Base-by-base conservation (phyloP, 2,797 vertebrate species). In the Sebastes reedi region DNA sequence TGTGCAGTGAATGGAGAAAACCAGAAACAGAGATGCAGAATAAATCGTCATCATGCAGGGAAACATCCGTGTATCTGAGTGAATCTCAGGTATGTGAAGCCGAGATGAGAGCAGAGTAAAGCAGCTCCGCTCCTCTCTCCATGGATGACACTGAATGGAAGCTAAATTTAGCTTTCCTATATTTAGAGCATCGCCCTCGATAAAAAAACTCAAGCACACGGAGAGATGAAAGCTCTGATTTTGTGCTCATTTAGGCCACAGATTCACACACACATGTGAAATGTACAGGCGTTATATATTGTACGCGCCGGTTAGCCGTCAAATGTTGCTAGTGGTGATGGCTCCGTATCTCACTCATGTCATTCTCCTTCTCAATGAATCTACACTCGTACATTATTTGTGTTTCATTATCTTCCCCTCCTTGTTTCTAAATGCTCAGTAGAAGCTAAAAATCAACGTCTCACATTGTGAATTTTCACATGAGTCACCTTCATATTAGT, bases 91-190 rank as follows among this genome's bases (percentile, higher is more conserved):
- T 80, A 24, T 74, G 32, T 58, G 70, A 62, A 29, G 66, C 29
- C 13, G 13, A 32, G 24, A 64, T 59, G 34, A 81, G 36, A 68
- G 27, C 7, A 59, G 32, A 75, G 46, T 58, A 22, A 81, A 77
- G 62, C 71, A 55, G 69, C 46, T 42, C 2, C 2, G 2, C 75
- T 25, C 78, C 59, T 5, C 50, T 59, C 67, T 4, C 10, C 27
- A 69, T 46, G 42, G 42, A 46, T 55, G 46, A 10, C 76, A 22
- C 42, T 46, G 82, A 79, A 80, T 34, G 1, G 5, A 20, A 56
- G 71, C 75, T 90, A 89, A 84, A 91, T 89, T 83, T 91, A 89
- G 84, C 67, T 24, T 8, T 8, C 22, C 77, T 81, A 83, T 89
- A 84, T 92, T 83, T 89, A 88, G 86, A 74, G 65, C 84, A 8